These are phyloP conservation scores for Stictocephala bisonia DNA, from an alignment of 2,888 invertebrate genomes.

Conservation along the genomic window DNA sequence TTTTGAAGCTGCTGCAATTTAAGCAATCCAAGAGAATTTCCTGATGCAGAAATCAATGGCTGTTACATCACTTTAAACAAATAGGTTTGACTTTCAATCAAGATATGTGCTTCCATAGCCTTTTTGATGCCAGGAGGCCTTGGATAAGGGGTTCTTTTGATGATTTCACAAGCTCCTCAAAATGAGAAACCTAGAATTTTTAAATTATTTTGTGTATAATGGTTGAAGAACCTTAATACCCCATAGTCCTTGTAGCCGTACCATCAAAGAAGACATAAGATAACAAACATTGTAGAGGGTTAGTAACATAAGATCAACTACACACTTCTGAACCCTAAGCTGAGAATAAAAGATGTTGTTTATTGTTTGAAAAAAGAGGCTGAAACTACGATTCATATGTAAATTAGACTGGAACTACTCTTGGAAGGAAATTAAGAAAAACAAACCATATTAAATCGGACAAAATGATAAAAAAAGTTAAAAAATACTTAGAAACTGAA, in stretches of 20 bases:
- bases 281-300: neutral
- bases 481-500: neutral
- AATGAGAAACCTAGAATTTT: neutral
- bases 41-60: neutral
- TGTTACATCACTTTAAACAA: neutral
- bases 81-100: neutral
- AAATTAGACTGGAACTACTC: neutral
- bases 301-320: neutral
- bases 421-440: neutral
- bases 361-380: neutral
- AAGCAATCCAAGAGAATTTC: neutral
- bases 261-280: neutral
- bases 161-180: neutral
- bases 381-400: neutral
- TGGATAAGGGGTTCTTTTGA: neutral
- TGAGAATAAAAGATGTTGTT: neutral
- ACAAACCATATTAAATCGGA: too few relatives aligned
- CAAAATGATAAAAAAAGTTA: neutral
- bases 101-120: neutral
- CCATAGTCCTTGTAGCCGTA: neutral
- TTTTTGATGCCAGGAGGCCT: constrained; percentile 4
- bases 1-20: too few relatives aligned
- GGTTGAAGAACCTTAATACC: neutral
- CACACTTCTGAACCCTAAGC: neutral
- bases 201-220: neutral